phyloP scores from a whole-genome alignment of 2,888 invertebrate genomes.

The Nemoura dubitans region DNA sequence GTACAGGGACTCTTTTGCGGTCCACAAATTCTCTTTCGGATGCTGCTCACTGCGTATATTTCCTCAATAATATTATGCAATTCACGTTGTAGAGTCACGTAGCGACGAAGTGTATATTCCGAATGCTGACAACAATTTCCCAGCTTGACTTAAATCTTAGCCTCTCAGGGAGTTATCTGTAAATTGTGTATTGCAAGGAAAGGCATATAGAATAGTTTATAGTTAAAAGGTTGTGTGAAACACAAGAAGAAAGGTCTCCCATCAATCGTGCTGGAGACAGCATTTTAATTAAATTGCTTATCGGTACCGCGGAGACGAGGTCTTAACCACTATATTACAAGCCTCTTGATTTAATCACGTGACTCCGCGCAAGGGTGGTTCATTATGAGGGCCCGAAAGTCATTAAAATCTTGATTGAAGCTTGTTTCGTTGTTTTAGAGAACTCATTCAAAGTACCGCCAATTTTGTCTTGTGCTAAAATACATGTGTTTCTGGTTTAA shows the following conservation, averaged over 20 bases:
- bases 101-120: background rate
- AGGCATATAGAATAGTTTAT: constrained; percentile 24
- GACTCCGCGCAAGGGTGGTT: constrained; percentile 31
- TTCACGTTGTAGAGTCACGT: background rate
- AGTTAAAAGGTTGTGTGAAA: constrained; percentile 1
- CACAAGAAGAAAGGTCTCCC: constrained; percentile 48
- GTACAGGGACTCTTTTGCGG: constrained; percentile 7
- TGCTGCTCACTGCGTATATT: background rate
- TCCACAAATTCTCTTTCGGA: background rate
- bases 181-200: constrained; percentile 27
- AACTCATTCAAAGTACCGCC: background rate
- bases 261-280: constrained; percentile 63
- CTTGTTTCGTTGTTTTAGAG: background rate
- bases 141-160: constrained; percentile 26
- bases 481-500: background rate
- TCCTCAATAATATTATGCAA: constrained; percentile 13
- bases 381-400: constrained; percentile 18
- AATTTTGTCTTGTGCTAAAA: background rate
- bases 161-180: constrained; percentile 1
- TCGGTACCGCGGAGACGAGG: constrained; percentile 59
- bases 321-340: constrained; percentile 42
- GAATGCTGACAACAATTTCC: constrained; percentile 21
- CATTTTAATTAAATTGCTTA: constrained; percentile 65
- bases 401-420: constrained; percentile 12
- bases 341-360: constrained; percentile 32